Evolutionary conservation across 1,140 invertebrate genomes (phyloP), one percentile per base, ranked within the genome.

Genomic region (Neodiprion fabricii): DNA sequence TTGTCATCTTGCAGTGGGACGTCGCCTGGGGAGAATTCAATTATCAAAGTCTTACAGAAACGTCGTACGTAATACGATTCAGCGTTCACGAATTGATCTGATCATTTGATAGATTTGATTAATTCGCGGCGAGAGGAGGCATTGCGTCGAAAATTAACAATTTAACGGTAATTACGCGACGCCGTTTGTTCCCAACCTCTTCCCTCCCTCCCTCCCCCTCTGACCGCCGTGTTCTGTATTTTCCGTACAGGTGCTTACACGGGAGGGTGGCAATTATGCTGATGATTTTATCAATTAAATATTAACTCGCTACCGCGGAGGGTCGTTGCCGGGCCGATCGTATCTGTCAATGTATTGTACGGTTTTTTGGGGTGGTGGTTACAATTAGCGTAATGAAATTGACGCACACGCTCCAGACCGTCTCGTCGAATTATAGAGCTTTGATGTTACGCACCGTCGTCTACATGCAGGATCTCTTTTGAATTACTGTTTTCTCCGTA

Each of bases 261-360:
- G 40, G 21, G 11, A 21, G 61, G 23, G 67, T 67, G 71, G 28
- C 71, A 78, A 78, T 77, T 77, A 78, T 77, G 23, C 73, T 74
- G 76, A 77, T 77, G 73, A 77, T 72, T 66, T 72, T 72, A 73
- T 50, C 14, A 49, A 76, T 74, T 72, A 75, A 74, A 77, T 78
- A 73, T 76, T 76, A 76, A 80, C 61, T 47, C 61, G 49, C 68
- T 21, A 66, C 11, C 11, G 53, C 53, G 53, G 11, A 61, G 11
- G 53, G 53, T 61, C 53, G 53, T 61, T 61, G 11, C 53, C 8
- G 53, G 53, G 53, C 53, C n/a, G 53, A 61, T 61, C 53, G 53
- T 61, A 61, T 61, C 53, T 61, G 53, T 61, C 53, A 17, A 61
- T 61, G 53, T 61, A 61, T 61, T 61, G 53, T 61, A 61, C 53